Conservation (phyloP, 2,888 invertebrate genomes). For the Pediacus dermestoides region DNA sequence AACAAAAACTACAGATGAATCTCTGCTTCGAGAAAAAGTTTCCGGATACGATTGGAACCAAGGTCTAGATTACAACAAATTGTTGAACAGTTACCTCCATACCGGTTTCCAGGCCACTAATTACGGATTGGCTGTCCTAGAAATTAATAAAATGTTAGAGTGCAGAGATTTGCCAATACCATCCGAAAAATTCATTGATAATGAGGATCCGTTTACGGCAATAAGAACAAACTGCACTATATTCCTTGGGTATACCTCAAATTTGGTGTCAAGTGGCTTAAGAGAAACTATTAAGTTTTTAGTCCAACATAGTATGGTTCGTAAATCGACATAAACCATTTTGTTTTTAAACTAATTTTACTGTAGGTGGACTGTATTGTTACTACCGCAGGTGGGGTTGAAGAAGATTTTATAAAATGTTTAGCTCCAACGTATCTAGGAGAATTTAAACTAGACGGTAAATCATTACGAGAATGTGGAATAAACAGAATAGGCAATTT, state of each 20-base stretch:
- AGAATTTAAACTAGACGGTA: slow-evolving; percentile 81
- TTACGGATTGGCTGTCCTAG: slow-evolving; percentile 85
- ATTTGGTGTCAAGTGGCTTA: slow-evolving; percentile 92
- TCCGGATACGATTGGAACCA: slow-evolving; percentile 91
- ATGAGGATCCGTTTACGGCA: slow-evolving; percentile 76
- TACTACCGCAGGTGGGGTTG: slow-evolving; percentile 95
- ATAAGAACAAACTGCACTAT: slow-evolving; percentile 84
- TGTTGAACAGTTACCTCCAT: slow-evolving; percentile 73
- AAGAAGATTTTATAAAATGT: slow-evolving; percentile 99
- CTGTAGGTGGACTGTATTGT: slow-evolving; percentile 88
- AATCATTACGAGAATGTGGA: slow-evolving; percentile 75
- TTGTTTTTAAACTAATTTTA: not conserved
- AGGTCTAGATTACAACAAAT: slow-evolving; percentile 79
- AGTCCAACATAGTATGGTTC: slow-evolving; percentile 75
- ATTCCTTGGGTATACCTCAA: slow-evolving; percentile 96
- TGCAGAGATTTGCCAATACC: slow-evolving; percentile 67
- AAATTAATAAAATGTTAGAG: slow-evolving; percentile 88
- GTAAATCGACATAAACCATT: slow-evolving; percentile 9
- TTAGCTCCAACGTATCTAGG: slow-evolving; percentile 92
- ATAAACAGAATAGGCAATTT: slow-evolving; percentile 86
- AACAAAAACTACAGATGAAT: slow-evolving; percentile 37
- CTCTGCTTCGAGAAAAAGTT: slow-evolving; percentile 53
- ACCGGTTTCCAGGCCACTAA: slow-evolving; percentile 98
- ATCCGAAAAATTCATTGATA: slow-evolving; percentile 63
- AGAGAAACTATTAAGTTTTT: slow-evolving; percentile 88